phyloP scores from a whole-genome alignment of 2,113 vertebrate species.

The Megatriorchis doriae region DNA sequence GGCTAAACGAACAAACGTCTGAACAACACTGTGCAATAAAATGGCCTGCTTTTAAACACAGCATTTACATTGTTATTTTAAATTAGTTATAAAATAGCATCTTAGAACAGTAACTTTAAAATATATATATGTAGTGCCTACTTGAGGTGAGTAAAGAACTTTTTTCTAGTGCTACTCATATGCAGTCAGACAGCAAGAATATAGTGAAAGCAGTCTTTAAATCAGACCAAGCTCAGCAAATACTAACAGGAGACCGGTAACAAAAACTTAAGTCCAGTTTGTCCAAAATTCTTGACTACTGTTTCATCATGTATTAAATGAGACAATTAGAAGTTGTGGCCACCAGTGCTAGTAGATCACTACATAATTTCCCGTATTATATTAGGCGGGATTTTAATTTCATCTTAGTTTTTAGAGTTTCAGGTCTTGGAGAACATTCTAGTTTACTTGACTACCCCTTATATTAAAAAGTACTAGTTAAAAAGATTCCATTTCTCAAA shows the following conservation, averaged over 20 bases:
- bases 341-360: neutral
- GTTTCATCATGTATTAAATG: neutral
- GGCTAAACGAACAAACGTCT: neutral
- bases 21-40: neutral
- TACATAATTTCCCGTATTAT: neutral
- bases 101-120: neutral
- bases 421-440: neutral
- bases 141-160: neutral
- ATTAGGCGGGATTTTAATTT: neutral
- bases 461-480: neutral
- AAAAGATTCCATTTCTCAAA: neutral
- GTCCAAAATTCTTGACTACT: neutral
- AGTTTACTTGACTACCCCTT: neutral
- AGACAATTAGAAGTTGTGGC: neutral
- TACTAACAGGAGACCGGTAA: neutral
- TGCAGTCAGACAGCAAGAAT: neutral
- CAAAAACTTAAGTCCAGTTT: neutral
- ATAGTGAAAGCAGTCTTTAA: neutral
- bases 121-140: neutral
- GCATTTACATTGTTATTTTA: neutral
- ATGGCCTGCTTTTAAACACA: neutral
- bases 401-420: neutral
- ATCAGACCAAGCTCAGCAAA: neutral
- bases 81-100: neutral
- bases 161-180: neutral